Base-by-base conservation (phyloP, 2,888 invertebrate genomes). In the Dione juno region DNA sequence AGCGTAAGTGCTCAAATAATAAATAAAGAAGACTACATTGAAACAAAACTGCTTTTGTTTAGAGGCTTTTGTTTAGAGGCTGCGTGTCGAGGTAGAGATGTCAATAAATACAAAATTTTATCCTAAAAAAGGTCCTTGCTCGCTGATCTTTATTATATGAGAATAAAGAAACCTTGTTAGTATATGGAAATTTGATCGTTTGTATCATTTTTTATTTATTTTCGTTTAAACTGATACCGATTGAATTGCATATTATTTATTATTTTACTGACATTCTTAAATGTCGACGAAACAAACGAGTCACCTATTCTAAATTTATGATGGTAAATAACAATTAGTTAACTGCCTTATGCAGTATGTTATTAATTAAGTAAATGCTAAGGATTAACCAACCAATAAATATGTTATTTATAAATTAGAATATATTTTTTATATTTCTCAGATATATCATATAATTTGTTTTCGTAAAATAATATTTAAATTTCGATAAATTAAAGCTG, bases 91-190 rank as follows among this genome's bases (percentile, higher is more conserved):
- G 28, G 28, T 40, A n/a, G 10, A 57, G 11, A 57, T 57, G 16
- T 57, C 37, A 16, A 57, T 57, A 28, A n/a, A 16, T 37, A n/a
- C 57, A 7, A 0, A 40, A 40, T 5, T 57, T 57, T 57, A 57
- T 57, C 16, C n/a, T 57, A 40, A 40, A 40, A 16, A 7, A 16
- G 28, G 28, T 37, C 37, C 54, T 57, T 37, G 54, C 37, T 37
- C 14, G 5, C 6, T 11, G 11, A 16, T 10, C 37, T 57, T 57
- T 53, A 28, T 53, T 52, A 28, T 52, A 21, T n/a, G 16, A 37
- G 11, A 57, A 57, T 57, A 1, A 57, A 57, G n/a, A 54, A 35
- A 54, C 54, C 10, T 54, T 54, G 37, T 37, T 54, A 37, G 37
- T 16, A 54, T 54, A 16, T n/a, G 0, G 54, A 54, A 54, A 50